Evolutionary conservation across 92 coral and sea anemone genomes (phyloP).

Genomic region (Heliopora coerulea): DNA sequence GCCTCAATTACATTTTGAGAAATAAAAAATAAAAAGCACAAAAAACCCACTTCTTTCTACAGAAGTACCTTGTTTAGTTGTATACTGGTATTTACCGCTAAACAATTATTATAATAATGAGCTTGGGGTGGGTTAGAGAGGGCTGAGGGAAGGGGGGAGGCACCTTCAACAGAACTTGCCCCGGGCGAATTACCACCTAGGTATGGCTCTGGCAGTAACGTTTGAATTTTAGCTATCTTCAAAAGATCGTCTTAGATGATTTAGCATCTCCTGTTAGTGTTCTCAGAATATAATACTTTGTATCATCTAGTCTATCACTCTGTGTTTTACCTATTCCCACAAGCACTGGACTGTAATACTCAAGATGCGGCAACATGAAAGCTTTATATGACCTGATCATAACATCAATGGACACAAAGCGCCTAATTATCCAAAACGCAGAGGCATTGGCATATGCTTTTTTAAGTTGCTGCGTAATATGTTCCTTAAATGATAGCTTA

Average conservation of each 20-base stretch:
- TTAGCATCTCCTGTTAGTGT: conserved; percentile 37
- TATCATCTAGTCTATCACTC: conserved; percentile 19
- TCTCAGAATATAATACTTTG: conserved; percentile 40
- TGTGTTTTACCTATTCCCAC: conserved; percentile 30
- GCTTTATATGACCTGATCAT: conserved; percentile 41
- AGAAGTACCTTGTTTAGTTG: no score
- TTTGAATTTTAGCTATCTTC: no score
- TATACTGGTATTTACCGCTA: no score
- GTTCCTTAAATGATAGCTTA: conserved; percentile 43
- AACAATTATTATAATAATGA: no score
- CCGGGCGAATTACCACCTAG: no score
- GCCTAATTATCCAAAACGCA: conserved; percentile 38
- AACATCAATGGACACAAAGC: conserved; percentile 42
- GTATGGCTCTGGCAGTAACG: no score
- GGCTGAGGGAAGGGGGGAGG: no score
- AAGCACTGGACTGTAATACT: conserved; percentile 51
- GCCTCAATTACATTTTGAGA: no score
- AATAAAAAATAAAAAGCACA: no score
- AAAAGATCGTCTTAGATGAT: not conserved
- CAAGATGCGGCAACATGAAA: conserved; percentile 41
- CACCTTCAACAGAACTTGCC: no score
- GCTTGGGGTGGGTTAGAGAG: no score
- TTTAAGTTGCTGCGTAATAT: conserved; percentile 45
- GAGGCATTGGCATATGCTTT: conserved; percentile 47
- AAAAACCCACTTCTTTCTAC: no score